These are phyloP conservation scores for Lithobates pipiens DNA, from an alignment of 2,797 vertebrate species.

Conservation along the genomic window DNA sequence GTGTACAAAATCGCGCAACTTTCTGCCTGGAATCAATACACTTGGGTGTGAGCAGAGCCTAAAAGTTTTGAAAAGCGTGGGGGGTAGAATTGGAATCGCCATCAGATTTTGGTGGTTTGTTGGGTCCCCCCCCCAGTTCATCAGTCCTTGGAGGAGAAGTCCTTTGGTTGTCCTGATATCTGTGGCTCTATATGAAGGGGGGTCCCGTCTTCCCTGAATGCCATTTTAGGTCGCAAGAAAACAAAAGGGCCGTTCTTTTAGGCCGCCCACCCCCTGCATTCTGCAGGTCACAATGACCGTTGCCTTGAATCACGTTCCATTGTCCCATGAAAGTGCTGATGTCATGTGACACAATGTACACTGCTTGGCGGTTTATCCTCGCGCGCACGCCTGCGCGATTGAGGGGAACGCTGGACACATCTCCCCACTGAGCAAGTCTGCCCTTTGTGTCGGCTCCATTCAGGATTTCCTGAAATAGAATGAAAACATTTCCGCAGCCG, in stretches of 20 bases:
- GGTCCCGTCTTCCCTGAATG: neutral
- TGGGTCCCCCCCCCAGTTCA: no score
- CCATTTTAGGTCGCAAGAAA: conserved; percentile 19
- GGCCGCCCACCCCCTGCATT: conserved; percentile 31
- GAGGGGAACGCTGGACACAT: neutral
- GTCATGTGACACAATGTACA: neutral
- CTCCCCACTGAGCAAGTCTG: neutral
- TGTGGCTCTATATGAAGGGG: neutral
- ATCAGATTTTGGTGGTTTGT: no score
- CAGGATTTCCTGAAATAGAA: conserved; percentile 55
- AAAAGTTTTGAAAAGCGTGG: no score
- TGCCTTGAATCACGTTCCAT: neutral
- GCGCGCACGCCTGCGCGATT: no score
- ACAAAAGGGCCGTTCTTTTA: neutral
- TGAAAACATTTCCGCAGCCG: conserved; percentile 50
- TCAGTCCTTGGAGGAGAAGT: no score
- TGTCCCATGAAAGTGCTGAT: neutral
- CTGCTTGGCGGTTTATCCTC: no score
- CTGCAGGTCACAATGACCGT: neutral
- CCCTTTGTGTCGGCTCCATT: neutral
- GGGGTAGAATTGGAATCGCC: no score
- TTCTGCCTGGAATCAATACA: no score
- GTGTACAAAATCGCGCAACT: no score
- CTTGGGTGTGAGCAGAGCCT: no score
- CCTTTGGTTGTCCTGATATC: no score